Percentiles rank a stretch among this genome's conserved stretches.
phyloP scores from a whole-genome alignment of 23 tunicate species.

The Phallusia fumigata region DNA sequence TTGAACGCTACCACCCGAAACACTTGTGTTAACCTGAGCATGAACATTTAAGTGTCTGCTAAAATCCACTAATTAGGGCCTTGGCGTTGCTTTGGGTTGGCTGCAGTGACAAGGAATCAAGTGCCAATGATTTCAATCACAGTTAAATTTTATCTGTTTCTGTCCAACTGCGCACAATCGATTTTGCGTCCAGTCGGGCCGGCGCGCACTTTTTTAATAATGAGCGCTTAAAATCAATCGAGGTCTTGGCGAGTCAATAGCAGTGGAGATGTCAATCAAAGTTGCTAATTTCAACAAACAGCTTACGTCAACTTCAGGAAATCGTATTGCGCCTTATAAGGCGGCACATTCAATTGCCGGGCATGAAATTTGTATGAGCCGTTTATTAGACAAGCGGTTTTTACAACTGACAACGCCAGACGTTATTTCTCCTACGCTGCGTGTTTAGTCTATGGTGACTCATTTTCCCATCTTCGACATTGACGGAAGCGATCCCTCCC shows the following conservation, averaged over 20 bases:
- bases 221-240: not conserved
- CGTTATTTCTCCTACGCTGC: too few species aligned
- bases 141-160: not conserved
- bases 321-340: not conserved
- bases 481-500: too few species aligned
- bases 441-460: too few species aligned
- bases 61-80: slow-evolving; percentile 12
- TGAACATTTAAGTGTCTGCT: not conserved
- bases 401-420: too few species aligned
- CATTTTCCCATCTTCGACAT: too few species aligned
- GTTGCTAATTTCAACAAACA: not conserved
- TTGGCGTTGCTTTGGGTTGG: too few species aligned
- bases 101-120: not conserved
- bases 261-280: not conserved
- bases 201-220: not conserved
- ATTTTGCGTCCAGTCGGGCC: not conserved
- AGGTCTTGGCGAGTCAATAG: not conserved
- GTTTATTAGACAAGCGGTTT: not conserved
- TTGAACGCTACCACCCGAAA: not conserved
- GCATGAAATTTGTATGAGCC: slow-evolving; percentile 1
- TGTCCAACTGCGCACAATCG: not conserved
- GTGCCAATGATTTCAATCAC: slow-evolving; percentile 1
- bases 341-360: not conserved
- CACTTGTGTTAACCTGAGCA: not conserved
- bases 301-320: not conserved